Evolutionary conservation across 1,140 invertebrate genomes (phyloP).

Genomic region (Formica selysi): DNA sequence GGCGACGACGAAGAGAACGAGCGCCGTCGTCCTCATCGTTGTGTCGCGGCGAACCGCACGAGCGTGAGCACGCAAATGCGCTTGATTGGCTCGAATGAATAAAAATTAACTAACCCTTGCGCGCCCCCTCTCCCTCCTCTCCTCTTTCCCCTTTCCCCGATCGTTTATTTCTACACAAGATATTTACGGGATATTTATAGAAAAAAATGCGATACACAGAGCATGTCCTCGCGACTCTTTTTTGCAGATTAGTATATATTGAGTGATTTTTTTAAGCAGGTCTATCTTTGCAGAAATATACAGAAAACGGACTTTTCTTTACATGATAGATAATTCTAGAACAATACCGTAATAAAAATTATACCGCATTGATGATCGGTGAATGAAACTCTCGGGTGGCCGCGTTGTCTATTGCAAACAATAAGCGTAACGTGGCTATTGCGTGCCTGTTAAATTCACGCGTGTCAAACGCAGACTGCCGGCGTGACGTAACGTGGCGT

Average conservation of each 20-base stretch:
- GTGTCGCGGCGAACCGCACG: constrained; percentile 16
- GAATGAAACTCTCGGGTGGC: constrained; percentile 19
- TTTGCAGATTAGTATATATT: no score
- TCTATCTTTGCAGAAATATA: not conserved
- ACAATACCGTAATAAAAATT: no score
- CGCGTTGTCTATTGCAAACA: constrained; percentile 74
- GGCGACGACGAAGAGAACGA: constrained; percentile 55
- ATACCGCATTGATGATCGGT: not conserved
- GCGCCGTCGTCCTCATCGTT: not conserved
- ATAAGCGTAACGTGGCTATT: constrained; percentile 78
- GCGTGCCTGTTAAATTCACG: constrained; percentile 81
- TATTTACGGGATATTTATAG: not conserved
- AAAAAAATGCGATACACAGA: not conserved
- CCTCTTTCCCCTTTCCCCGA: not conserved
- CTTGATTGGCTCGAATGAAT: constrained; percentile 29
- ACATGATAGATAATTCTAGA: no score
- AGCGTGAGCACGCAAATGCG: constrained; percentile 31
- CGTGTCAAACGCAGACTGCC: constrained; percentile 81
- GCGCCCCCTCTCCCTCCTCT: no score
- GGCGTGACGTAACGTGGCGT: constrained; percentile 82
- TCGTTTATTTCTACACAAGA: constrained; percentile 29
- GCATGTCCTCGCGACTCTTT: not conserved
- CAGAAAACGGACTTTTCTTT: not conserved
- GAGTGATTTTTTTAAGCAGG: not conserved
- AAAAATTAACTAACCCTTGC: constrained; percentile 25